Conservation (phyloP, 2,113 vertebrate species). For the Scomber colias region DNA sequence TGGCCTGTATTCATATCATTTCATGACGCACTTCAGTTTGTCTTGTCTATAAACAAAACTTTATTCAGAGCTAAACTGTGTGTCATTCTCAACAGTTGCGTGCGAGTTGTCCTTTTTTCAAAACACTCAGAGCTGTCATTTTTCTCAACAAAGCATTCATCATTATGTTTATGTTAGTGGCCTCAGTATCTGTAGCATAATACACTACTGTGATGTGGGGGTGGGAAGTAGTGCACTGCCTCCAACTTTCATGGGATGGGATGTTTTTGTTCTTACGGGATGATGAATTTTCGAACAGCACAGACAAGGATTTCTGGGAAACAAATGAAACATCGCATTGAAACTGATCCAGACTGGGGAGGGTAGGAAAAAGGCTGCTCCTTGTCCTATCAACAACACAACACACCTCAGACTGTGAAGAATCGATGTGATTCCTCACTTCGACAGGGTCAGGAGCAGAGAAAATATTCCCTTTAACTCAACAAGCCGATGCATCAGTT, state of each 20-base stretch:
- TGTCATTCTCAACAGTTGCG: not conserved
- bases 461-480: constrained; percentile 29
- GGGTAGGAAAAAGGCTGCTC: not conserved
- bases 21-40: not conserved
- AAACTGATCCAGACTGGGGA: constrained; percentile 1
- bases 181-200: constrained; percentile 1
- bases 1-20: not conserved
- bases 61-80: not conserved
- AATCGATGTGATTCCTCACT: constrained; percentile 39
- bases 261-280: constrained; percentile 9
- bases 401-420: constrained; percentile 45
- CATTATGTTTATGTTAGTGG: constrained; percentile 18
- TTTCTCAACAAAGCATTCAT: constrained; percentile 14
- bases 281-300: constrained; percentile 29
- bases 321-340: constrained; percentile 47
- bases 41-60: not conserved
- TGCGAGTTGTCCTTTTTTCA: not conserved
- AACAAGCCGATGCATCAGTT: constrained; percentile 15
- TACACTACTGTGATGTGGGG: too few species aligned
- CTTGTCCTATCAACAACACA: constrained; percentile 6
- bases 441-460: constrained; percentile 40
- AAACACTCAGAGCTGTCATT: constrained; percentile 12
- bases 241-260: not conserved
- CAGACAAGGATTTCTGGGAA: constrained; percentile 45
- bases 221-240: not conserved